A percentile compares a stretch with the other conserved stretches of the same genome.
Conservation (phyloP, 2,113 vertebrate genomes). For the Charina bottae region DNA sequence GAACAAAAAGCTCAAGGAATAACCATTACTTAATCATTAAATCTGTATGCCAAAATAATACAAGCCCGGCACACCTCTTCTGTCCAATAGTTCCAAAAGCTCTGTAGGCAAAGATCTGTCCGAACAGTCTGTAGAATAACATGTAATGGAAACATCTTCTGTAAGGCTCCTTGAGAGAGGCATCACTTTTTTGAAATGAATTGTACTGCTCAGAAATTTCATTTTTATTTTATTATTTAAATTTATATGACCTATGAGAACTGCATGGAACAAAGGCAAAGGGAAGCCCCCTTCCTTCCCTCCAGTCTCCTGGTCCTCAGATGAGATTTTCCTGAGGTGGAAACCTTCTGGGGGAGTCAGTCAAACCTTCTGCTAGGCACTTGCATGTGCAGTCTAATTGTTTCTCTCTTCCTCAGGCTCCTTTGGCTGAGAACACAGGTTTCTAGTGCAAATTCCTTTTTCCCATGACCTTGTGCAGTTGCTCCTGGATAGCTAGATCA, state of each 20-base stretch:
- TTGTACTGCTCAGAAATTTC: background rate
- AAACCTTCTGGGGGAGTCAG: background rate
- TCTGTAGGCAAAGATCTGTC: background rate
- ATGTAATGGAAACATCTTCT: background rate
- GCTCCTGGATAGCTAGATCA: background rate
- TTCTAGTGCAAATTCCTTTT: background rate
- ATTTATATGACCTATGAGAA: background rate
- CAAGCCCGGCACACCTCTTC: background rate
- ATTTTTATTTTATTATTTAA: too few species aligned
- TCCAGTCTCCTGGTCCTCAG: background rate
- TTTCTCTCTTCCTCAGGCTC: background rate
- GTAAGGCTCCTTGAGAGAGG: background rate
- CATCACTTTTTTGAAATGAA: background rate
- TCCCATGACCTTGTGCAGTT: background rate
- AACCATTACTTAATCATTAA: background rate
- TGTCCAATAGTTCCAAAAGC: background rate
- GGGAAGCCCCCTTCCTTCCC: background rate
- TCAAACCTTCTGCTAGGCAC: background rate
- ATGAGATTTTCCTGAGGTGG: background rate
- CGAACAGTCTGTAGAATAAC: background rate
- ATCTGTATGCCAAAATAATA: background rate
- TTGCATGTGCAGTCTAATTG: background rate
- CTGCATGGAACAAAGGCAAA: background rate
- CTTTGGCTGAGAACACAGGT: background rate
- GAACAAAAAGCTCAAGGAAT: background rate